Base-by-base conservation (phyloP, 2,797 vertebrate species). In the Typhlichthys subterraneus region DNA sequence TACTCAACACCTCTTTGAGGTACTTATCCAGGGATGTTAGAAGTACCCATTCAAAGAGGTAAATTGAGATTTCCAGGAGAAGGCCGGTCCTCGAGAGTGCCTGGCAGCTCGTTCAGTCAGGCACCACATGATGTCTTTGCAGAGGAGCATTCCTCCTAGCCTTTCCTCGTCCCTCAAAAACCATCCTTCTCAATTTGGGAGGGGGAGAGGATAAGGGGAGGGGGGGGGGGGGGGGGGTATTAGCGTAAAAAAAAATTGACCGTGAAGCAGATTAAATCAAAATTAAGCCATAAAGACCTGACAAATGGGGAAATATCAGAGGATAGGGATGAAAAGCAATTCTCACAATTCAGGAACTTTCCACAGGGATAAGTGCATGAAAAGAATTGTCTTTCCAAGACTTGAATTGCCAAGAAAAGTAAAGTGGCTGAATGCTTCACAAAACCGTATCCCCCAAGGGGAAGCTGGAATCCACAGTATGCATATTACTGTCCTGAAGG, bases 71-170 rank as follows among this genome's bases (percentile, higher is more conserved):
- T 91, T 90, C 81, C 85, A 88, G 82, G 42, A 14, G 66, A 52
- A 64, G 31, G 59, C 14, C 15, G 1, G 19, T 9, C 33, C 33
- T 7, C 10, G 17, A 73, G 71, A 76, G 72, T 62, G 71, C 45
- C 78, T 87, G 85, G 82, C 72, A 61, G 77, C 77, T 84, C 76
- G 81, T 76, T 63, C 74, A 84, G 84, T 90, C 83, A 84, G 72
- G 85, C 84, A 75, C 88, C 72, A 65, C 88, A 89, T 87, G 88
- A 90, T 71, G 82, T 82, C 89, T 80, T 76, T 80, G 83, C 77
- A 78, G 83, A 86, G 84, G 81, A 91, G 89, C 87, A 91, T 91
- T 92, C 88, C 80, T 89, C 55, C 46, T 60, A 57, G 77, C 76
- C 82, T 82, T 75, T 82, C 72, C 73, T 73, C 70, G 76, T 77